Conservation (phyloP, 2,797 vertebrate genomes). For the Enteromius anoplus region DNA sequence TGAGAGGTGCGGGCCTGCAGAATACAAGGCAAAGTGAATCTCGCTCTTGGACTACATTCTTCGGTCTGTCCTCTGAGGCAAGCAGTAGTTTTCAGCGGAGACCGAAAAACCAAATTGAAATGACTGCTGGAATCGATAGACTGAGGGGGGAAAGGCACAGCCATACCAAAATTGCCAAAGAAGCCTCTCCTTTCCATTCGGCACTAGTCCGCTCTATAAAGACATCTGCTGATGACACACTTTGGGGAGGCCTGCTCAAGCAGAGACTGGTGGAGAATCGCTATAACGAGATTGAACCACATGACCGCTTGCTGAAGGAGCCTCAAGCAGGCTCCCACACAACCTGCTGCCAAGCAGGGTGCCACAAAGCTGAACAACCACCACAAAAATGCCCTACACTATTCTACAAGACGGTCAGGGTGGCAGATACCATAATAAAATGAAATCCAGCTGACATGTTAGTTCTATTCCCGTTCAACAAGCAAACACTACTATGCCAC, state of each 20-base stretch:
- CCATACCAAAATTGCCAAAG: conserved; percentile 72
- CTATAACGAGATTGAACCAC: conserved; percentile 75
- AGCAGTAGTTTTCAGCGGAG: conserved; percentile 61
- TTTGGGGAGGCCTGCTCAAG: conserved; percentile 72
- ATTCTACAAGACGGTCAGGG: conserved; percentile 67
- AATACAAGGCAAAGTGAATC: conserved; percentile 14
- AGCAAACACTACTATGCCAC: conserved; percentile 46
- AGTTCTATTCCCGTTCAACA: conserved; percentile 62
- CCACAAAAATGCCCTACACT: conserved; percentile 68
- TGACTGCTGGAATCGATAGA: conserved; percentile 66
- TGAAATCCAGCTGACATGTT: conserved; percentile 67
- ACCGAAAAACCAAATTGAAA: conserved; percentile 70
- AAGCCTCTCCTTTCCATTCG: conserved; percentile 63
- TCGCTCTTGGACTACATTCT: conserved; percentile 56
- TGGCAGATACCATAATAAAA: conserved; percentile 67
- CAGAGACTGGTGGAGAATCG: conserved; percentile 71
- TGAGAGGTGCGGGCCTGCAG: conserved; percentile 14
- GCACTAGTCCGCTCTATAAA: conserved; percentile 72
- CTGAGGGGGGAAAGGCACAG: conserved; percentile 64
- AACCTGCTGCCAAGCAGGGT: conserved; percentile 69
- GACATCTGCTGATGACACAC: conserved; percentile 82
- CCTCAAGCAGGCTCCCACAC: conserved; percentile 65
- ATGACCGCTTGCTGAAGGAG: conserved; percentile 71
- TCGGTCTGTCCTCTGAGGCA: conserved; percentile 65
- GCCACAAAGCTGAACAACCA: conserved; percentile 67